phyloP scores from a whole-genome alignment of 2,797 vertebrate genomes.

The Hapalemur alaotrensis region DNA sequence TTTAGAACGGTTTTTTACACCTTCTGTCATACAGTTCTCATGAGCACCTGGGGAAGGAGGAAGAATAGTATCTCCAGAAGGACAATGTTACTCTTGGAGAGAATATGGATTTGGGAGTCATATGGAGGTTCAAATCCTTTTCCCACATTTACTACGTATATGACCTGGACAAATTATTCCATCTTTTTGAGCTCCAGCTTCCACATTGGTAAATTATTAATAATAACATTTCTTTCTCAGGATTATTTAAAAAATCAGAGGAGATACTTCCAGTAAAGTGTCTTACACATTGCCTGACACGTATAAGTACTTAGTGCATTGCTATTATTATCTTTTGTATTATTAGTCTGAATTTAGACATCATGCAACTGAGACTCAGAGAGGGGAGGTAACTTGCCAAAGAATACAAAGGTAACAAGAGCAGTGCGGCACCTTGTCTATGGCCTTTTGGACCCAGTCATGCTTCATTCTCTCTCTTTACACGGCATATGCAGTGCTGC shows the following conservation, averaged over 20 bases:
- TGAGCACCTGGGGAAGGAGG: neutral
- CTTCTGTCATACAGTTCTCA: neutral
- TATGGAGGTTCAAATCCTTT: neutral
- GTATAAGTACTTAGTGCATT: neutral
- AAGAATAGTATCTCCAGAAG: neutral
- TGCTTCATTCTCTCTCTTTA: neutral
- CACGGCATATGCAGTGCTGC: neutral
- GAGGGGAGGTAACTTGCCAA: neutral
- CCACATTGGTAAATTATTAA: neutral
- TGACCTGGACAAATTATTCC: neutral
- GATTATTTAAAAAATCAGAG: neutral
- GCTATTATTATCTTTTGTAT: neutral
- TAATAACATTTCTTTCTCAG: neutral
- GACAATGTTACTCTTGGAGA: neutral
- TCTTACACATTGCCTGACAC: neutral
- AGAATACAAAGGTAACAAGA: neutral
- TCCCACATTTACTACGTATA: accelerated
- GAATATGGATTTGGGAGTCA: neutral
- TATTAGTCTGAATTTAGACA: neutral
- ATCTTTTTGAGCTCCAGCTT: neutral
- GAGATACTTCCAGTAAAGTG: neutral
- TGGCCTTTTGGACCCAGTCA: neutral
- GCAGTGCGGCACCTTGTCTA: accelerated
- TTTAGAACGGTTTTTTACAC: neutral
- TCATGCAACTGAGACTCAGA: neutral